phyloP scores from a whole-genome alignment of 2,888 invertebrate genomes.

The Drosophila setosimentum region DNA sequence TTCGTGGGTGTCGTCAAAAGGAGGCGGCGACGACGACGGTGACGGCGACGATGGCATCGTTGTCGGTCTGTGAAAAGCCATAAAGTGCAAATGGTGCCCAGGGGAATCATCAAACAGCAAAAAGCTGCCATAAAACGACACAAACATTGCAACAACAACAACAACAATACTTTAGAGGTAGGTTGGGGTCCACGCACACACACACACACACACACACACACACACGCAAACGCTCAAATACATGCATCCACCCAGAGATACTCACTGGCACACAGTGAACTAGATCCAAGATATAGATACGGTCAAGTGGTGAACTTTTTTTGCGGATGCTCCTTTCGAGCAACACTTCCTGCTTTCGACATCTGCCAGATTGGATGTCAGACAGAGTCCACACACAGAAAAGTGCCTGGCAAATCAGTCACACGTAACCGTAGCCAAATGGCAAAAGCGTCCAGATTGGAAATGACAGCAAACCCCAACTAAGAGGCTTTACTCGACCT shows the following conservation, averaged over 20 bases:
- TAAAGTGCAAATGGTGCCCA: slow-evolving; percentile 81
- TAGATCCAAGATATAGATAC: slow-evolving; percentile 15
- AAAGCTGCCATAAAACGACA: slow-evolving; percentile 71
- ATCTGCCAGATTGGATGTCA: slow-evolving; percentile 7
- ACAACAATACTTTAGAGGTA: background rate
- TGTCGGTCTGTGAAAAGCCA: slow-evolving; percentile 65
- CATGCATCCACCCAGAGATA: background rate
- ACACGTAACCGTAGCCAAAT: slow-evolving; percentile 4
- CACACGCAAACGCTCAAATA: background rate
- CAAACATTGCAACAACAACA: slow-evolving; percentile 46
- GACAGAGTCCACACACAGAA: background rate
- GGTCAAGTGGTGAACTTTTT: slow-evolving; percentile 10
- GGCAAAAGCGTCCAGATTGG: background rate
- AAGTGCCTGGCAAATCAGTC: slow-evolving; percentile 5
- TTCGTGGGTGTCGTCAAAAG: slow-evolving; percentile 8
- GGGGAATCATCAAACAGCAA: slow-evolving; percentile 76
- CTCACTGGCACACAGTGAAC: background rate
- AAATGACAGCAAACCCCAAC: background rate
- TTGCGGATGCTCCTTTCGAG: background rate
- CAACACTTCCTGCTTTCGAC: slow-evolving; percentile 15
- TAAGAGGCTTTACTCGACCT: background rate
- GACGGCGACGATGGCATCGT: slow-evolving; percentile 5
- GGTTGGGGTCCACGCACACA: background rate
- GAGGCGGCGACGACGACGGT: background rate
- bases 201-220: background rate